These are phyloP conservation scores for Dryococelus australis DNA, from an alignment of 2,888 invertebrate species.

Conservation along the genomic window DNA sequence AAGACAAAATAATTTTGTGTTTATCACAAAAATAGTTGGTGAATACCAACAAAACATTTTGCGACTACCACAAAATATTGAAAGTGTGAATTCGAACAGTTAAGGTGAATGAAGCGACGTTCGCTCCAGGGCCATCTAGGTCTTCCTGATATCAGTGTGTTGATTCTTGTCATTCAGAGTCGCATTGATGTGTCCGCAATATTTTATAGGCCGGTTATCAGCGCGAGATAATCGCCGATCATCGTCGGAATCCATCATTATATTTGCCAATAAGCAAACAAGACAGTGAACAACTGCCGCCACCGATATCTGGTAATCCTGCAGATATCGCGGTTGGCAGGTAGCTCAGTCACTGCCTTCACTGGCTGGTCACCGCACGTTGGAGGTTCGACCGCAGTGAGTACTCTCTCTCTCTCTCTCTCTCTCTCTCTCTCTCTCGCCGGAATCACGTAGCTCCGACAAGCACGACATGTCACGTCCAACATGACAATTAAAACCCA, in stretches of 20 bases:
- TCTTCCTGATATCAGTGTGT: no score
- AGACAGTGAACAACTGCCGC: not conserved
- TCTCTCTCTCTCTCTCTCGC: no score
- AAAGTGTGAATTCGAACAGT: no score
- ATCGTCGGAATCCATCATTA: not conserved
- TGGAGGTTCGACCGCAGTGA: not conserved
- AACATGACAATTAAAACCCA: no score
- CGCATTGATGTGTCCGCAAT: not conserved
- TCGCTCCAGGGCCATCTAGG: no score
- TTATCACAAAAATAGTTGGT: no score
- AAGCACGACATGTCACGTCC: no score
- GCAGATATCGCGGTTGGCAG: not conserved
- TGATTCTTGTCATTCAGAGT: not conserved
- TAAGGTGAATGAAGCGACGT: no score
- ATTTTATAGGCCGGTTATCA: not conserved
- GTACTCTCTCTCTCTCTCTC: not conserved
- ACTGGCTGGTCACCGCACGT: not conserved
- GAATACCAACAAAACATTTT: no score
- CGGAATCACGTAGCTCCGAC: no score
- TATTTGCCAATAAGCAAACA: not conserved
- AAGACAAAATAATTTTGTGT: no score
- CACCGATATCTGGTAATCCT: not conserved
- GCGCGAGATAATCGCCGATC: constrained; percentile 1
- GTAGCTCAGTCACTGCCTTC: not conserved
- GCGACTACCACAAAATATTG: no score